A percentile compares a stretch with the other conserved stretches of the same genome.
Conservation (phyloP, 2,888 invertebrate genomes). For the Harpalus rufipes region DNA sequence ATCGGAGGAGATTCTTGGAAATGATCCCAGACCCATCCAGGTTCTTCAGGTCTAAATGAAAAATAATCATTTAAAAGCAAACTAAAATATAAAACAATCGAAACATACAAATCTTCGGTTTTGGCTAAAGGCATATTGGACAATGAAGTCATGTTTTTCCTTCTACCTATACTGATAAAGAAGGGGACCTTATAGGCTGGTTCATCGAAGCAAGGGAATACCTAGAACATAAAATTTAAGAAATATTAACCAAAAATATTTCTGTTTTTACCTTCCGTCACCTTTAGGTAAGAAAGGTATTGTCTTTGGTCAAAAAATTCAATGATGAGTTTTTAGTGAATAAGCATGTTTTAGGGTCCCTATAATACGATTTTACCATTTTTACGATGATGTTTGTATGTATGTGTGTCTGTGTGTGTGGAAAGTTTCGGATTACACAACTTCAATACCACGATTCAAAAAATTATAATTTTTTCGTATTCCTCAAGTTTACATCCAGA, state of each 20-base stretch:
- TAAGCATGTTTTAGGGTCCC: no score
- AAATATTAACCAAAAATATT: background rate
- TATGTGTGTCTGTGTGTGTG: no score
- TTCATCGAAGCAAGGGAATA: conserved; percentile 91
- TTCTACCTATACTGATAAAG: conserved; percentile 82
- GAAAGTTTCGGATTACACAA: no score
- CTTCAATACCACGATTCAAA: no score
- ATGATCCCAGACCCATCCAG: conserved; percentile 83
- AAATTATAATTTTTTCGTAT: no score
- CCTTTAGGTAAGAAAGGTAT: no score
- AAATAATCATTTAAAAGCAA: background rate
- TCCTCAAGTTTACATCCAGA: no score
- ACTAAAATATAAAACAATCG: background rate
- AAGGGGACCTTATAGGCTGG: conserved; percentile 87
- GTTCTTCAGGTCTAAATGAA: conserved; percentile 78
- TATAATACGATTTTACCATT: no score
- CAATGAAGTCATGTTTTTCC: conserved; percentile 80
- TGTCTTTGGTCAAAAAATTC: no score
- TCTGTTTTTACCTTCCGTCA: no score
- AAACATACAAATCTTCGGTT: conserved; percentile 82
- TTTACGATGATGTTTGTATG: no score
- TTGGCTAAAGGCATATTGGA: conserved; percentile 83
- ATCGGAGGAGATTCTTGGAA: conserved; percentile 87
- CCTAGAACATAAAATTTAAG: background rate
- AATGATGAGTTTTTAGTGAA: no score